Percentiles rank a stretch among this genome's conserved stretches.
Conservation (phyloP, 2,797 vertebrate genomes). For the Alfaro cultratus region DNA sequence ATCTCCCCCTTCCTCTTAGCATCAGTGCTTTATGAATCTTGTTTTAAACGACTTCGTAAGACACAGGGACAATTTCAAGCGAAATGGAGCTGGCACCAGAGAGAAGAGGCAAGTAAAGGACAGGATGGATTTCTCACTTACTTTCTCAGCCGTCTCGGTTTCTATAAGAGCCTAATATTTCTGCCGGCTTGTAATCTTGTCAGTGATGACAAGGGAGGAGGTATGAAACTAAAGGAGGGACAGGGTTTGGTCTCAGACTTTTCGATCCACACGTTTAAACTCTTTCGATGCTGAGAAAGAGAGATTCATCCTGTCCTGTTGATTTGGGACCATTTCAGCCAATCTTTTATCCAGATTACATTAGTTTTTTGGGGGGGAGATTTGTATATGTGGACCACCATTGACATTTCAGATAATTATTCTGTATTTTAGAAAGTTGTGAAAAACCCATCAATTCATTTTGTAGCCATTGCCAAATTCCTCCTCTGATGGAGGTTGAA, state of each 20-base stretch:
- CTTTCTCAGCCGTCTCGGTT: conserved; percentile 4
- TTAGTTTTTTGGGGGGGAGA: too few species aligned
- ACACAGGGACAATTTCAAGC: neutral
- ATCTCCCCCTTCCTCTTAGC: neutral
- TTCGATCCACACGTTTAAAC: neutral
- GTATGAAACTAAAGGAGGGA: neutral
- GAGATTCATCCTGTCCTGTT: neutral
- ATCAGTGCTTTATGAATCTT: neutral
- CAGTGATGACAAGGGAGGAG: neutral
- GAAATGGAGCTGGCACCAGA: conserved; percentile 9
- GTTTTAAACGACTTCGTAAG: neutral
- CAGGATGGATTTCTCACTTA: conserved; percentile 4
- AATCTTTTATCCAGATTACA: neutral
- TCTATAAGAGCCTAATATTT: conserved; percentile 11
- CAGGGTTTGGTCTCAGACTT: neutral
- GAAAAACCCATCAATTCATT: neutral
- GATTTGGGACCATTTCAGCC: neutral
- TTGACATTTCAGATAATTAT: neutral
- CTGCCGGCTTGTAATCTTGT: conserved; percentile 18
- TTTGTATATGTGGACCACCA: neutral
- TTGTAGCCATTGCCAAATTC: neutral
- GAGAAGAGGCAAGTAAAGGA: conserved; percentile 15
- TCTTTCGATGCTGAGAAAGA: neutral
- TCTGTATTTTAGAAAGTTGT: neutral
- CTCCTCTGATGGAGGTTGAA: neutral